Base-by-base conservation (phyloP, 1,140 invertebrate species). In the Protaetia brevitarsis region DNA sequence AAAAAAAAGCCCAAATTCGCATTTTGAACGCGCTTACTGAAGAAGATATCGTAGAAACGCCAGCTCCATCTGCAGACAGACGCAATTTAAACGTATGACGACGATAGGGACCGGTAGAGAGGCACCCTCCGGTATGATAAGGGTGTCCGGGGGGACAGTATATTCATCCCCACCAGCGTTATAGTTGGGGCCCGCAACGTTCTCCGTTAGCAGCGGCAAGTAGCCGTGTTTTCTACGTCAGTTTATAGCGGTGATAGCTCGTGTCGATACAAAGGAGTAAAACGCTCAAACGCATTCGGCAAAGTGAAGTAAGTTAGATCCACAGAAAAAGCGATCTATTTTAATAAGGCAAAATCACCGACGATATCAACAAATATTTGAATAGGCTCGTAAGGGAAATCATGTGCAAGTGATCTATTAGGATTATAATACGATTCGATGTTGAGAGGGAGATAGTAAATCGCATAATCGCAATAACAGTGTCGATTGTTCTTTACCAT, bases 301-400 rank as follows among this genome's bases (percentile, higher is more conserved):
- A 45, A 45, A 45, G 41, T 45, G 41, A 45, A 45, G 41, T 45
- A 45, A 45, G 41, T 45, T 45, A 37, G n/a, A n/a, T 37, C 10
- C 8, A 45, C 16, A 45, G n/a, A 45, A 45, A 45, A 5, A 45
- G 41, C 11, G 41, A 45, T 13, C n/a, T 7, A 45, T 19, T 13
- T 45, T 23, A 19, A 16, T 10, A 2, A 16, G 3, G 23, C 23
- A 45, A 7, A 45, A 45, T 45, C 41, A 45, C 23, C 3, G 23
- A 16, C 23, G 6, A 8, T 45, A 45, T 5, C 8, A 37, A 16
- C n/a, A 16, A 37, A 45, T 45, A 16, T 45, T 21, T 8, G 13
- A 3, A 3, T 6, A 11, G 34, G 34, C n/a, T n/a, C n/a, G n/a
- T n/a, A n/a, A n/a, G n/a, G n/a, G n/a, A n/a, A n/a, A n/a, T n/a